Base-by-base conservation (phyloP, 2,113 vertebrate species). In the Varanus komodoensis region DNA sequence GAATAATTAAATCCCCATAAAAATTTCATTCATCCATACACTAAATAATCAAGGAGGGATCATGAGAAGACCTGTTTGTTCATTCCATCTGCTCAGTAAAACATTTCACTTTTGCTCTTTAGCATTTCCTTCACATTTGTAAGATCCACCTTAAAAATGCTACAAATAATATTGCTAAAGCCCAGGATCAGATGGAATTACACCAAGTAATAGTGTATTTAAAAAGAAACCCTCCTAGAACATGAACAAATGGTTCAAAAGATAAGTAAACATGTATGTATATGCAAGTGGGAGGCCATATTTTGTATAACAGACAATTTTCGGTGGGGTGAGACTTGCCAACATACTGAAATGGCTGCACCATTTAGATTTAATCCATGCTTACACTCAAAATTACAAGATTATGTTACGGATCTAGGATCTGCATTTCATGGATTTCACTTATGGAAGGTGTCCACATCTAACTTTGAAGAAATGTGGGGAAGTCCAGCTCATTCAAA, bases 121-220 rank as follows among this genome's bases (percentile, higher is more conserved):
- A 93, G 93, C 90, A 92, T 82, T 77, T 95, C 86, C 57, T 93
- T 91, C 87, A 92, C 89, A 96, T 91, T 94, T 93, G 90, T 87
- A 77, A 94, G 95, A 84, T 2, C 84, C 91, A 91, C 69, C n/a
- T 77, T n/a, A 92, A 93, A 82, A 94, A 93, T 88, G 89, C 92
- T 90, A 94, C 68, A 92, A 94, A 94, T 21, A 0, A 91, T 93
- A 91, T 90, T 96, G 95, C 88, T 89, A 93, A 95, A 89, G 67
- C 84, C 91, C 29, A 71, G 89, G 95, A 97, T 86, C 96, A 98
- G 97, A 97, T 97, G 97, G 95, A 93, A 74, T 48, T 97, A 91
- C 93, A 97, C 95, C 95, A 97, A 96, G 96, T 97, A 96, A 95
- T 96, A 95, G 96, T 96, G 96, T 97, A 95, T 97, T 97, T 97